Conservation (phyloP, 2,888 invertebrate species). For the Prostheceraeus crozeri region DNA sequence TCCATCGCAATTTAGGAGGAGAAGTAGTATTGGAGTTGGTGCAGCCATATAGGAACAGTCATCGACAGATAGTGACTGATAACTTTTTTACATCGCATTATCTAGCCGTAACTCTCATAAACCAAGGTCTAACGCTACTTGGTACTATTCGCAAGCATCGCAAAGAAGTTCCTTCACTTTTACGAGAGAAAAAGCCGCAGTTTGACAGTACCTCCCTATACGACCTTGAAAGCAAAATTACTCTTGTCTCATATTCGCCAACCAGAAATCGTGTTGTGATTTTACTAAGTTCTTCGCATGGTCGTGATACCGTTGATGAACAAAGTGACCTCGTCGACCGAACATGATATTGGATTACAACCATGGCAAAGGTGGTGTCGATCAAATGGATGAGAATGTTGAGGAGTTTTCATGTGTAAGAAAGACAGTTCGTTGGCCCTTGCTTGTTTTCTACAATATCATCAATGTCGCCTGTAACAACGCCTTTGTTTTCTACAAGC, state of each 20-base stretch:
- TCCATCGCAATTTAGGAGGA: background rate
- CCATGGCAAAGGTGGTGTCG: too few species aligned
- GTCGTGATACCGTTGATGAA: too few species aligned
- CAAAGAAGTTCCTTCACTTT: background rate
- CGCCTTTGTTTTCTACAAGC: conserved; percentile 11
- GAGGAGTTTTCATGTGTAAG: conserved; percentile 4
- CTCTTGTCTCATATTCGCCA: too few species aligned
- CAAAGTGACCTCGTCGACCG: too few species aligned
- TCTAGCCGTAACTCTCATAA: background rate
- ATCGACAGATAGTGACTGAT: conserved; percentile 3
- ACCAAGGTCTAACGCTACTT: background rate
- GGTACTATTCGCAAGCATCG: background rate
- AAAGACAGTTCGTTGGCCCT: background rate
- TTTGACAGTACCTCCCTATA: too few species aligned
- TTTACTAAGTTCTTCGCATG: too few species aligned
- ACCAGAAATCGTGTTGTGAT: too few species aligned
- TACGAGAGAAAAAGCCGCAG: conserved; percentile 19
- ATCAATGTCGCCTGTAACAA: conserved; percentile 8
- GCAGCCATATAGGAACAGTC: background rate
- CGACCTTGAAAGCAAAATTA: too few species aligned
- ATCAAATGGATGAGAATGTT: too few species aligned
- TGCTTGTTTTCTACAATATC: conserved; percentile 13
- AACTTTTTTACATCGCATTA: conserved; percentile 21
- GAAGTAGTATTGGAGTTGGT: background rate
- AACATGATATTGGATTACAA: too few species aligned